Conservation (phyloP, 2,113 vertebrate genomes). For the human region GRCh38 chr7:28285501-28286000, state of each 20-base stretch:
- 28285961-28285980: background rate
- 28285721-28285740: background rate
- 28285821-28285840: background rate
- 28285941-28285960: background rate
- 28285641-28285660: background rate
- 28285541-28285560: background rate
- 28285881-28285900: background rate
- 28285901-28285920: background rate
- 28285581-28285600: background rate
- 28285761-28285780: background rate
- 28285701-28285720: background rate
- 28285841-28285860: background rate
- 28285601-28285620: background rate
- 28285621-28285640: background rate
- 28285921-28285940: background rate
- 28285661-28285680: constrained; percentile 38
- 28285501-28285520: constrained; percentile 30
- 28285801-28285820: background rate
- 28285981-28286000: background rate
- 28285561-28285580: background rate
- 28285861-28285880: background rate
- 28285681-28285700: background rate
- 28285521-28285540: background rate
- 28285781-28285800: background rate
- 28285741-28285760: background rate